Base-by-base conservation (phyloP, 2,113 vertebrate genomes). In the Pelmatolapia mariae region DNA sequence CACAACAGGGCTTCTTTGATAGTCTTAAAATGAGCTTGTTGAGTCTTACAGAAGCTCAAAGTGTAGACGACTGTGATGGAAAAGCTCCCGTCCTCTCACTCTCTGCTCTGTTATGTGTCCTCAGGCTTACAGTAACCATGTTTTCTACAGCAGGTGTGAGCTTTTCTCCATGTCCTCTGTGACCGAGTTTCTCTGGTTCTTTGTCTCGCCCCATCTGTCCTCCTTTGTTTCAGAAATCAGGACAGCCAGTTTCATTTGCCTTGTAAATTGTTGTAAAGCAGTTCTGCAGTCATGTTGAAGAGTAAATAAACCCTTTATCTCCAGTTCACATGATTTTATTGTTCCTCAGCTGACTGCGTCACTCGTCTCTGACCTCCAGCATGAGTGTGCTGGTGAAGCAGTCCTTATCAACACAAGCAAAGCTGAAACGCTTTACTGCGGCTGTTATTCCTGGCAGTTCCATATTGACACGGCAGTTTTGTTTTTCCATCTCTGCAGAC, bases 401-500 rank as follows among this genome's bases (percentile, higher is more conserved):
- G 16, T 31, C 10, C 26, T 78, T 78, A 52, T 52, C 45, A 33
- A 78, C 45, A 56, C 12, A 33, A 33, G n/a, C 12, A 10, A 38
- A 81, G 24, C 45, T 18, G 4, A 81, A 19, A 82, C 26, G 4
- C 33, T 84, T 73, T 43, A 45, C 84, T 50, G 59, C 1, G 1
- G 26, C 38, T 52, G 6, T 54, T 54, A 53, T 19, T 86, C 84
- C 13, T 3, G 5, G 11, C 7, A 2, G 9, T 38, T 71, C 10
- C 59, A 38, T 33, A 10, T 22, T 88, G 50, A 89, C 38, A 1
- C 2, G 7, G 43, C 36, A 15, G 16, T 82, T 83, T 80, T 8
- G 80, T 83, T 80, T 47, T 86, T 85, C 40, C 38, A 2, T 63
- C 81, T 57, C 81, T 87, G n/a, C 95, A 99, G 99, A 99, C 99